phyloP scores from a whole-genome alignment of 2,797 vertebrate species.

The Pipistrellus pipistrellus region DNA sequence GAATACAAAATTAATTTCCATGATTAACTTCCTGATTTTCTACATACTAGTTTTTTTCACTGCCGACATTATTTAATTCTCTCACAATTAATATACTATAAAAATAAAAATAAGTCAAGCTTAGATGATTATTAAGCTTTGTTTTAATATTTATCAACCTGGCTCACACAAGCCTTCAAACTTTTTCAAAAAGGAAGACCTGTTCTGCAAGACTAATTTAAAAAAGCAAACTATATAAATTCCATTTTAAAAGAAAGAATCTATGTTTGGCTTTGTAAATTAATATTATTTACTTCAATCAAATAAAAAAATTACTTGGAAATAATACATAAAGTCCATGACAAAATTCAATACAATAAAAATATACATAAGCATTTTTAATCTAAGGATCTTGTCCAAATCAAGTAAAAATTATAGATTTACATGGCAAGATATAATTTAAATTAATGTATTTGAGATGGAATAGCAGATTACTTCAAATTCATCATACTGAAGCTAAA shows the following conservation, averaged over 20 bases:
- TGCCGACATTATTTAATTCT: neutral
- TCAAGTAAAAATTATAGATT: slow-evolving; percentile 27
- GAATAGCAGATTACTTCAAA: slow-evolving; percentile 32
- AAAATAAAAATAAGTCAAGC: slow-evolving; percentile 51
- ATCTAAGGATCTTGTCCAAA: neutral
- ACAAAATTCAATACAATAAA: slow-evolving; percentile 26
- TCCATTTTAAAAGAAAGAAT: slow-evolving; percentile 24
- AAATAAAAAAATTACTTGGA: neutral
- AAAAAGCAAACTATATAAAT: neutral
- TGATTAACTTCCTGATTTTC: slow-evolving; percentile 53
- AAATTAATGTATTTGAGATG: slow-evolving; percentile 21
- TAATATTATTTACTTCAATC: neutral
- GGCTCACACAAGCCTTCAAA: neutral
- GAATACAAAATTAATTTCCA: neutral
- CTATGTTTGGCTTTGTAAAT: neutral
- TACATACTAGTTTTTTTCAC: neutral
- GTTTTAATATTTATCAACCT: slow-evolving; percentile 14
- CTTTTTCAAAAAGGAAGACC: slow-evolving; percentile 3
- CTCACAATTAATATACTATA: slow-evolving; percentile 54
- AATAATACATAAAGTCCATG: slow-evolving; percentile 22
- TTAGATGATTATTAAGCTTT: slow-evolving; percentile 25
- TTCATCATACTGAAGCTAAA: slow-evolving; percentile 32
- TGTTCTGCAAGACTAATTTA: neutral
- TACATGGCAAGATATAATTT: slow-evolving; percentile 45
- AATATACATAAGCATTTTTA: neutral